Evolutionary conservation across 1,140 invertebrate genomes (phyloP), one percentile per base, ranked within the genome.

Genomic region (Euwallacea similis): DNA sequence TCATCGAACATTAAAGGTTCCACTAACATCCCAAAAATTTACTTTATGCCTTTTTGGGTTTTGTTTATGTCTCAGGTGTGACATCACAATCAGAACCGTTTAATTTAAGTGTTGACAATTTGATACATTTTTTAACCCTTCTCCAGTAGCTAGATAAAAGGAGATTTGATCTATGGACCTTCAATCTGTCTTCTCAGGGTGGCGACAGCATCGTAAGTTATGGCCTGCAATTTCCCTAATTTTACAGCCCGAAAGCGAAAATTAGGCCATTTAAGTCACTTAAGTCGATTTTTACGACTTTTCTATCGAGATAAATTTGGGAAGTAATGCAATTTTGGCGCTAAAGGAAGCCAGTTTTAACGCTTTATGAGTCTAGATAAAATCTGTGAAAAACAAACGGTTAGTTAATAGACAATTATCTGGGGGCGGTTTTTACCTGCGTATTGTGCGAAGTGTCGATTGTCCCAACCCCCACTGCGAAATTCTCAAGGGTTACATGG

Each of bases 1-100:
- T 68, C 66, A 68, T 58, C 66, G 66, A 68, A 50, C 66, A 59
- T 68, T 60, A 60, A 66, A 61, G 47, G 46, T 53, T 42, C 66
- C 10, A 68, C 33, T 42, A 42, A 68, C 42, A 68, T 68, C 66
- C 54, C n/a, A 68, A 68, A 68, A 46, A 58, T 68, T 59, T 41
- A 50, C 42, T 68, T 68, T 68, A 59, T 68, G 56, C 43, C 66
- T 60, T 10, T 58, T 59, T 68, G 15, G 43, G 55, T 68, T 60
- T 58, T 60, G 55, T 68, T 60, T 60, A 65, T 65, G 63, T 65
- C 47, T 13, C 44, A 54, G 41, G 54, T 46, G 58, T 59, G 58
- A 68, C 66, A 68, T 44, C 66, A 58, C 66, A 68, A 68, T 68
- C 66, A 68, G 55, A 68, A 41, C 53, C 47, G 8, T 13, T 44